Evolutionary conservation across 2,797 vertebrate species (phyloP).

Genomic region (Picus viridis): DNA sequence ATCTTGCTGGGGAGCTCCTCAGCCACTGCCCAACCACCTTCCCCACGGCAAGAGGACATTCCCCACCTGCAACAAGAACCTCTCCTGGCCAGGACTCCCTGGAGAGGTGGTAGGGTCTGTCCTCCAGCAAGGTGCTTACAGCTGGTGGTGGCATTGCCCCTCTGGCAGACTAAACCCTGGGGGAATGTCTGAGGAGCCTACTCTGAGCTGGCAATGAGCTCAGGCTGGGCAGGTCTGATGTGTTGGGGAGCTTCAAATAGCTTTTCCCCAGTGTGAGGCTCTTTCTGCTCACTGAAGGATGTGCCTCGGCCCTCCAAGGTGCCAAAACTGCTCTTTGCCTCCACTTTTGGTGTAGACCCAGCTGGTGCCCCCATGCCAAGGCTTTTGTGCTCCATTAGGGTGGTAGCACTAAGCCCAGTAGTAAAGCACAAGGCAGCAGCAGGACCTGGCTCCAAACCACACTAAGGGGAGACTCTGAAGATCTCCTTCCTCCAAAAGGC

Average conservation of each 20-base stretch:
- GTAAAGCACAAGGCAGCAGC: not conserved
- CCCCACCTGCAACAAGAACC: fast-evolving
- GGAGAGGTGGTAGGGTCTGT: fast-evolving
- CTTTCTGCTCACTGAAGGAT: not conserved
- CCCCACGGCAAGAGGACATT: fast-evolving
- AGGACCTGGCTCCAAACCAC: not conserved
- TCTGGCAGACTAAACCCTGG: fast-evolving
- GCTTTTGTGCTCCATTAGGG: not conserved
- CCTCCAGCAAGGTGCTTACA: fast-evolving
- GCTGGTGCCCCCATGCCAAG: not conserved
- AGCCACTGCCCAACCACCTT: fast-evolving
- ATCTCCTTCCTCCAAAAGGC: not conserved
- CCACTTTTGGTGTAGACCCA: not conserved
- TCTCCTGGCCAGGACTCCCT: fast-evolving
- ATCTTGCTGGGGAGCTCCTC: fast-evolving
- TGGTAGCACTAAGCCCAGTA: not conserved
- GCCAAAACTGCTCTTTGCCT: not conserved
- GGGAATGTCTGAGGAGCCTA: not conserved
- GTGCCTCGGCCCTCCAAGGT: fast-evolving
- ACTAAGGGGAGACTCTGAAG: not conserved
- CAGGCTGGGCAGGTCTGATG: not conserved
- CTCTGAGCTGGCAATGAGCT: fast-evolving
- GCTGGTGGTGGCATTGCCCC: fast-evolving
- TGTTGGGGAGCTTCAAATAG: not conserved
- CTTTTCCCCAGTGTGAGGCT: not conserved